Evolutionary conservation across 2,888 invertebrate species (phyloP), one percentile per base, ranked within the genome.

Genomic region (Phalera bucephala): DNA sequence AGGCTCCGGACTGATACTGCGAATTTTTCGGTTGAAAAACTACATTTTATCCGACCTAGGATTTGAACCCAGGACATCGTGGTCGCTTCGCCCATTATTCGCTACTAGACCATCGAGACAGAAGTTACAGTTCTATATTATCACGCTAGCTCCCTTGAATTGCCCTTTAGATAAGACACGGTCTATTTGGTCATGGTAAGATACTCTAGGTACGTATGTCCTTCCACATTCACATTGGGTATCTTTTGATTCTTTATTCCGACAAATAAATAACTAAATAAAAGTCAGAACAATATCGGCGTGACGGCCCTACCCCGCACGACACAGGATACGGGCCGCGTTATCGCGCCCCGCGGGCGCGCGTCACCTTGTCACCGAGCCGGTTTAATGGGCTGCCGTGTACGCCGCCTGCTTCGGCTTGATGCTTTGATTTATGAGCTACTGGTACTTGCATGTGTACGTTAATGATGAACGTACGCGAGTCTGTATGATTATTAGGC

Each of bases 331-430:
- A 80, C 81, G 79, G 74, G 79, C 75, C 74, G 69, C 78, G 76
- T 77, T 80, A 80, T 82, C 81, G 80, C 80, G 73, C 80, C 74
- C 73, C 72, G 75, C 75, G 71, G 71, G 73, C 63, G 61, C 67
- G 68, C 83, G 83, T 83, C 86, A 82, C 83, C 86, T 85, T 84
- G 86, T 86, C 86, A 85, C 86, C 83, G 84, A 81, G 76, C 80
- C 82, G 74, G 71, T 82, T 81, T 87, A 86, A 87, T 86, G 85
- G 81, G 78, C 79, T 76, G 79, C 78, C 61, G 77, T 68, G 64
- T 80, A 80, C 74, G 50, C 54, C 68, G 74, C 50, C 66, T 53
- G 56, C 52, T 40, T 34, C 46, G 48, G 62, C 69, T 83, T 84
- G 83, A 79, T 79, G 64, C 73, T 83, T 72, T 75, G 68, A 69